A percentile compares a stretch with the other conserved stretches of the same genome.
Evolutionary conservation across 2,113 vertebrate species (phyloP).

Genomic region (Ranitomeya imitator): DNA sequence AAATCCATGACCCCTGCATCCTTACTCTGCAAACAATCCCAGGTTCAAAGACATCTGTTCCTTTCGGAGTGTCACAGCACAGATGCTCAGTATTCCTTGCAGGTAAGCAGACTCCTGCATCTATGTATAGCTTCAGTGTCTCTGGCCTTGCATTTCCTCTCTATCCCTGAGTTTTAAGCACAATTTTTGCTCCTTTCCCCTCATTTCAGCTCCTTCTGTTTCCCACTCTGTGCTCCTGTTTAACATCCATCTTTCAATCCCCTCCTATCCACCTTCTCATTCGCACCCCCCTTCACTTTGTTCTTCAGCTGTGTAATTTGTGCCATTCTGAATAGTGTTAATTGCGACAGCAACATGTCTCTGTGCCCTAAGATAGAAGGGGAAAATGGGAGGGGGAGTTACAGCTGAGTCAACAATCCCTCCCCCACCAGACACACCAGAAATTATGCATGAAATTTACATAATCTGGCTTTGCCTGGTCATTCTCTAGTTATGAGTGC

Average conservation of each 20-base stretch:
- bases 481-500: not conserved
- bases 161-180: not conserved
- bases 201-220: not conserved
- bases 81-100: not conserved
- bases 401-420: slow-evolving; percentile 40
- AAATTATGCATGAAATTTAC: slow-evolving; percentile 38
- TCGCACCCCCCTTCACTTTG: slow-evolving; percentile 9
- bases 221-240: not conserved
- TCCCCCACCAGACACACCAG: not conserved
- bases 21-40: not conserved
- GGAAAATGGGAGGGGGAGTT: slow-evolving; percentile 1
- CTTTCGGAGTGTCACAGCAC: not conserved
- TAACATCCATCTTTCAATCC: not conserved
- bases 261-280: not conserved
- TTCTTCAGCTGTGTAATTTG: slow-evolving; percentile 40
- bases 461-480: not conserved
- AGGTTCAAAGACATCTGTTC: slow-evolving; percentile 4
- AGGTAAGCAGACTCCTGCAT: not conserved
- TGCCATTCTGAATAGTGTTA: slow-evolving; percentile 48
- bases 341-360: slow-evolving; percentile 35
- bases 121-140: not conserved
- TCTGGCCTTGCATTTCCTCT: not conserved
- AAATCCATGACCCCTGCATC: not conserved
- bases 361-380: slow-evolving; percentile 36
- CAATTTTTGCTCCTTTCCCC: not conserved